Conservation (phyloP, 2,113 vertebrate genomes). For the Macaca mulatta region DNA sequence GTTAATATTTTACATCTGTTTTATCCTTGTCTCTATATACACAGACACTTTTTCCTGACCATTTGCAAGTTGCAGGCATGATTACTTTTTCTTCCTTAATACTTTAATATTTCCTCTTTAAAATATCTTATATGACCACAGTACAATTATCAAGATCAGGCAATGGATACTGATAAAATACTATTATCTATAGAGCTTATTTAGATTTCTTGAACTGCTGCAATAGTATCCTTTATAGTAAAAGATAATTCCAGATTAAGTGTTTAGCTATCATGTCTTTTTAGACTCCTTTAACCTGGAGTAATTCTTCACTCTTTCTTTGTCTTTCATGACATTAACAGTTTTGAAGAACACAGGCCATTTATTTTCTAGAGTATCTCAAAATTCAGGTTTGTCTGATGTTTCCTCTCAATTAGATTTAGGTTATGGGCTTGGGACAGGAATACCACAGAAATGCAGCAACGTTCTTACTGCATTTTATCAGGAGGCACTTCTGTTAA, state of each 20-base stretch:
- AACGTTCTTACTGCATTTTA: not conserved
- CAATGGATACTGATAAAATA: not conserved
- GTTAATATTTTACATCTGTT: not conserved
- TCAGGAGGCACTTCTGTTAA: not conserved
- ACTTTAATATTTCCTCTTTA: not conserved
- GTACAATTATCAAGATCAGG: not conserved
- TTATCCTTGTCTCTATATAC: not conserved
- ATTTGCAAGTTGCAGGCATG: not conserved
- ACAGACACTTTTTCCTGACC: not conserved
- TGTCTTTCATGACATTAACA: not conserved
- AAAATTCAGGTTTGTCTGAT: not conserved
- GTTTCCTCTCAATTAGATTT: not conserved
- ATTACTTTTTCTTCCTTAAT: not conserved
- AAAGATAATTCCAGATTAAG: not conserved
- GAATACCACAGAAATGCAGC: not conserved
- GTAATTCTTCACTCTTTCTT: not conserved
- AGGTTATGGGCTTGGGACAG: not conserved
- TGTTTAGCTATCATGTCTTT: not conserved
- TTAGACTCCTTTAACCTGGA: no score
- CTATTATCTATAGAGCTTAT: not conserved
- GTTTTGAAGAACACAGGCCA: not conserved
- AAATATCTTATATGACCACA: not conserved
- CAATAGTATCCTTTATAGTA: not conserved
- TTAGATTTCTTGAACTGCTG: not conserved
- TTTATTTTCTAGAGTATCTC: not conserved